These are phyloP conservation scores for Arothron firmamentum DNA, from an alignment of 2,113 vertebrate genomes.

Conservation along the genomic window DNA sequence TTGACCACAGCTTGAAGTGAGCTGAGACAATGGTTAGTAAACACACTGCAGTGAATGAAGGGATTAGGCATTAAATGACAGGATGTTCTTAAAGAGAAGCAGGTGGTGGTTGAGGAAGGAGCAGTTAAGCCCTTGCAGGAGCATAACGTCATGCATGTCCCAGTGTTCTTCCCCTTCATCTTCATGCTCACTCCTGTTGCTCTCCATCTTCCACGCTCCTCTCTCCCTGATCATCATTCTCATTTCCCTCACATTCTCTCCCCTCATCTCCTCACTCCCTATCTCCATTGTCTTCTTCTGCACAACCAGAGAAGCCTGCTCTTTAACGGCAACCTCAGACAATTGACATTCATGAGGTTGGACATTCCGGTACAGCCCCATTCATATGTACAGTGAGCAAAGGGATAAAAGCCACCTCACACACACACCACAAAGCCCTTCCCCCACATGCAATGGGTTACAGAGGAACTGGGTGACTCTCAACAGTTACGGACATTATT, in stretches of 20 bases:
- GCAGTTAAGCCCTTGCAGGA: conserved; percentile 62
- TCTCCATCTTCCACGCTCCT: conserved; percentile 44
- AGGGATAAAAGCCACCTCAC: conserved; percentile 57
- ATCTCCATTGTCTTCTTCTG: conserved; percentile 63
- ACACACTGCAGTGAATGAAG: conserved; percentile 68
- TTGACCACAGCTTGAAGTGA: conserved; percentile 71
- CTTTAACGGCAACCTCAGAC: conserved; percentile 67
- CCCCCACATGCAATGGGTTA: conserved; percentile 20
- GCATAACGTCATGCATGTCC: conserved; percentile 51
- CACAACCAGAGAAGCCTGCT: conserved; percentile 70
- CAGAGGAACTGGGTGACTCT: conserved; percentile 23
- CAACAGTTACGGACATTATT: not conserved
- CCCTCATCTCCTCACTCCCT: conserved; percentile 23
- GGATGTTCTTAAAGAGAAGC: conserved; percentile 75
- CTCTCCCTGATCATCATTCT: conserved; percentile 28
- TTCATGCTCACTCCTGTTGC: conserved; percentile 34
- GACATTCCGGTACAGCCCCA: conserved; percentile 70
- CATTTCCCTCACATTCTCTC: conserved; percentile 21
- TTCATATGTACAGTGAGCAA: conserved; percentile 82
- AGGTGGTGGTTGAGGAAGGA: conserved; percentile 69
- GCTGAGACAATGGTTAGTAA: conserved; percentile 72
- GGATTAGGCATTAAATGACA: conserved; percentile 81
- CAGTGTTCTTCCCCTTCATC: conserved; percentile 4
- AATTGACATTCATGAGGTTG: conserved; percentile 80
- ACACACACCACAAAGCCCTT: conserved; percentile 27